Evolutionary conservation across 1,140 invertebrate species (phyloP).

Genomic region (Musca domestica): DNA sequence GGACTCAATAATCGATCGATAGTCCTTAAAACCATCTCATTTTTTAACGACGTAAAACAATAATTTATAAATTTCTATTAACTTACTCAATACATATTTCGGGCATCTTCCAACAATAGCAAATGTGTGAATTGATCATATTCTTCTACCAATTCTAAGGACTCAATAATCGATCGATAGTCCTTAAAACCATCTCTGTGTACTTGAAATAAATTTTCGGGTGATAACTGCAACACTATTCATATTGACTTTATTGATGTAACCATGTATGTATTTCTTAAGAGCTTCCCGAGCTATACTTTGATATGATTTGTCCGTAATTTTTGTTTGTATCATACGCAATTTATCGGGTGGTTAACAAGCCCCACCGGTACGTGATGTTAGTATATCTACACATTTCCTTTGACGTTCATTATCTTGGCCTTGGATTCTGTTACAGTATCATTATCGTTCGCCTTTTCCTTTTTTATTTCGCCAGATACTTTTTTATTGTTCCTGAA

Average conservation of each 20-base stretch:
- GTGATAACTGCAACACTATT: no score
- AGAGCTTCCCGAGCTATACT: no score
- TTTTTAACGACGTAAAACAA: no score
- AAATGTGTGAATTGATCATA: constrained; percentile 92
- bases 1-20: no score
- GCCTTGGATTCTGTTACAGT: constrained; percentile 43
- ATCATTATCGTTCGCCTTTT: constrained; percentile 41
- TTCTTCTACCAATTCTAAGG: no score
- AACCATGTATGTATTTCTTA: no score
- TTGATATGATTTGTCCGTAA: no score
- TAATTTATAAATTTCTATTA: no score
- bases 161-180: no score
- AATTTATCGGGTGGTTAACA: constrained; percentile 88
- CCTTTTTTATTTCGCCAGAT: constrained; percentile 21
- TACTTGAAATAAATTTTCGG: constrained; percentile 92
- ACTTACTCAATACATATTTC: constrained; percentile 89
- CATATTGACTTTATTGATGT: no score
- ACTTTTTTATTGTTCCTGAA: constrained; percentile 12
- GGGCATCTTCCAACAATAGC: constrained; percentile 83
- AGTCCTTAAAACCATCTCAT: no score
- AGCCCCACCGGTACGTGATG: constrained; percentile 90
- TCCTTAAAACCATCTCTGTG: constrained; percentile 97
- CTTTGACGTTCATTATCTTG: constrained; percentile 47
- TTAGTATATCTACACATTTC: no score
- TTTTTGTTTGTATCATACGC: constrained; percentile 84